phyloP scores from a whole-genome alignment of 2,113 vertebrate genomes.

The Triplophysa rosa region DNA sequence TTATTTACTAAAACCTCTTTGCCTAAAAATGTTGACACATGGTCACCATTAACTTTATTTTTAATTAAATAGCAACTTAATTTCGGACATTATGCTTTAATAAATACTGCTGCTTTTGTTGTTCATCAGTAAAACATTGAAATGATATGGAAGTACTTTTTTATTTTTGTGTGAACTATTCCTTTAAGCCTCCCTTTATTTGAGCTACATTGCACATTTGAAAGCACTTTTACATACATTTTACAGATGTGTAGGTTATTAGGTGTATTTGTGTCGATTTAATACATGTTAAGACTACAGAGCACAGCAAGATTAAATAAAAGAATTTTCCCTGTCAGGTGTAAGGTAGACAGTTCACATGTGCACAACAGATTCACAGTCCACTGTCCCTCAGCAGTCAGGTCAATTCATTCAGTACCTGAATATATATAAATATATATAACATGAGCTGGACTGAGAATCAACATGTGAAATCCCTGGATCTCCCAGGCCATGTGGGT shows the following conservation, averaged over 20 bases:
- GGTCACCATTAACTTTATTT: too few species aligned
- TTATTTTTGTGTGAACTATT: slow-evolving; percentile 5
- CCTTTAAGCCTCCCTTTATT: slow-evolving; percentile 9
- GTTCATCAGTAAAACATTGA: too few species aligned
- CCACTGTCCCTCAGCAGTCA: slow-evolving; percentile 3
- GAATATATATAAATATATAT: background rate
- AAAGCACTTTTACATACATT: background rate
- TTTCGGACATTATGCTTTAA: too few species aligned
- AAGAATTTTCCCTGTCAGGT: slow-evolving; percentile 21
- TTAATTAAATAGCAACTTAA: too few species aligned
- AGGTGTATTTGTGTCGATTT: slow-evolving; percentile 12
- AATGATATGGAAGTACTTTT: too few species aligned
- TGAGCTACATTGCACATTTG: background rate
- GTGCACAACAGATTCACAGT: slow-evolving; percentile 30
- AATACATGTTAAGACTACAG: slow-evolving; percentile 16
- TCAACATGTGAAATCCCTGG: slow-evolving; percentile 17
- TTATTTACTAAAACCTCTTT: too few species aligned
- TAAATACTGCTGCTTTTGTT: too few species aligned
- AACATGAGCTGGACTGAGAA: slow-evolving; percentile 16
- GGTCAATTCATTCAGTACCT: slow-evolving; percentile 14
- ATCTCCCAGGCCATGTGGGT: slow-evolving; percentile 16
- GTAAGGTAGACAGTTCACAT: slow-evolving; percentile 6
- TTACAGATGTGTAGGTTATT: slow-evolving; percentile 2
- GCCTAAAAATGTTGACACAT: too few species aligned
- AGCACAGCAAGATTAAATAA: background rate